A percentile compares a stretch with the other conserved stretches of the same genome.
phyloP scores from a whole-genome alignment of 2,797 vertebrate species.

The Ispidina picta region DNA sequence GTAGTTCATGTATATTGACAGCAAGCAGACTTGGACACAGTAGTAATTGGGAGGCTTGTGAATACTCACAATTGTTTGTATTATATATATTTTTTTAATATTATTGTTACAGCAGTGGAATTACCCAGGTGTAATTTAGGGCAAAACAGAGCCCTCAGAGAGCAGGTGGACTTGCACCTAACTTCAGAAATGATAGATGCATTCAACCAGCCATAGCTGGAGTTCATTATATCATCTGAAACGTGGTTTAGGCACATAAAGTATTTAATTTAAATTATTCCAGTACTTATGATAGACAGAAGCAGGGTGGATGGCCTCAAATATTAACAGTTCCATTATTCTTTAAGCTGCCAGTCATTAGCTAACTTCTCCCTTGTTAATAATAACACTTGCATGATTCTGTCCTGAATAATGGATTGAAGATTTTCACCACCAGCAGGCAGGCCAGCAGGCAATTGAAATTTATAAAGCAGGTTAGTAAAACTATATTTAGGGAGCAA shows the following conservation, averaged over 20 bases:
- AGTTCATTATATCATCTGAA: neutral
- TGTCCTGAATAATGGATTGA: conserved; percentile 5
- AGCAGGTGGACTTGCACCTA: neutral
- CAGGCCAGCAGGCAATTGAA: neutral
- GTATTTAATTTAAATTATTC: neutral
- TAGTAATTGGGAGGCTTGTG: neutral
- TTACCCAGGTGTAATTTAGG: neutral
- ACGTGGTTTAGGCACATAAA: conserved; percentile 2
- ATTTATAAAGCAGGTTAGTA: neutral
- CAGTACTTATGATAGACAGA: neutral
- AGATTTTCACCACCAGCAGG: neutral
- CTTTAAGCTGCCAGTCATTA: conserved; percentile 25
- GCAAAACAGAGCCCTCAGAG: neutral
- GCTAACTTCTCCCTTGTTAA: conserved; percentile 35
- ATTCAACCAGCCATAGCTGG: neutral
- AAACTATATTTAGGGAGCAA: neutral
- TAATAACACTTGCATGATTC: neutral
- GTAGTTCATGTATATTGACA: neutral
- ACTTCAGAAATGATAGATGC: neutral
- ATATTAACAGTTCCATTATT: conserved; percentile 38
- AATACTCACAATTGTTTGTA: neutral
- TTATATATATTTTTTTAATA: too few species aligned
- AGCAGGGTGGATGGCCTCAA: neutral
- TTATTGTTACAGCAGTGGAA: neutral
- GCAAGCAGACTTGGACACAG: neutral